Evolutionary conservation across 2,113 vertebrate genomes (phyloP).

Genomic region (Bettongia penicillata): DNA sequence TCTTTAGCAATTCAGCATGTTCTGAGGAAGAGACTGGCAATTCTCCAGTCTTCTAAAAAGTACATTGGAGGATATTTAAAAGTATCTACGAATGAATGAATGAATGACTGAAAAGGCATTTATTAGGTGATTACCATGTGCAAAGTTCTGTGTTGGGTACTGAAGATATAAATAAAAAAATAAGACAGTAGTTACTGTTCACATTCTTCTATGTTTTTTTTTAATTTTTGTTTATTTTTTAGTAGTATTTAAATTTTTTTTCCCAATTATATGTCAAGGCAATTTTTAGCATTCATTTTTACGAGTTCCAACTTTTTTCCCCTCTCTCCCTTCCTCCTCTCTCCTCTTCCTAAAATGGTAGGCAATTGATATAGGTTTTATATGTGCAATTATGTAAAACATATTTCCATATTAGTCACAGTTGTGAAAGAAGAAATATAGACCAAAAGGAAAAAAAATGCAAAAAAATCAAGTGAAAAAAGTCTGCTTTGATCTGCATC

Average conservation of each 20-base stretch:
- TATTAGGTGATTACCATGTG: not conserved
- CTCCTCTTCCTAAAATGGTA: no score
- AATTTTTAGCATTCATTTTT: no score
- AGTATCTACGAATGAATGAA: not conserved
- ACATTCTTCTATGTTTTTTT: not conserved
- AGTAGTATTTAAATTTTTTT: not conserved
- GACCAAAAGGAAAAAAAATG: not conserved
- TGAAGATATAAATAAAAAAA: not conserved
- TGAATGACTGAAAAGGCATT: not conserved
- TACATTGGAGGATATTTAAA: not conserved
- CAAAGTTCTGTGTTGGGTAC: not conserved
- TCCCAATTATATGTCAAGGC: not conserved
- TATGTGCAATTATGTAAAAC: not conserved
- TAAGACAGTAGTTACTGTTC: no score
- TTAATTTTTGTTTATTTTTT: not conserved
- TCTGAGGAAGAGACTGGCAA: not conserved
- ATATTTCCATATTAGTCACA: not conserved
- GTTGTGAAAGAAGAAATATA: not conserved
- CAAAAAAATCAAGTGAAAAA: not conserved
- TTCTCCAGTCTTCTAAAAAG: not conserved
- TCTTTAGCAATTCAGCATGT: not conserved
- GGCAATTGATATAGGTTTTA: no score
- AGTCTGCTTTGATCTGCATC: not conserved
- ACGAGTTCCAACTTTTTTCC: no score
- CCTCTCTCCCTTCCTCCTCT: no score